Evolutionary conservation across 2,113 vertebrate genomes (phyloP), one percentile per base, ranked within the genome.

Genomic region (Heptranchias perlo): DNA sequence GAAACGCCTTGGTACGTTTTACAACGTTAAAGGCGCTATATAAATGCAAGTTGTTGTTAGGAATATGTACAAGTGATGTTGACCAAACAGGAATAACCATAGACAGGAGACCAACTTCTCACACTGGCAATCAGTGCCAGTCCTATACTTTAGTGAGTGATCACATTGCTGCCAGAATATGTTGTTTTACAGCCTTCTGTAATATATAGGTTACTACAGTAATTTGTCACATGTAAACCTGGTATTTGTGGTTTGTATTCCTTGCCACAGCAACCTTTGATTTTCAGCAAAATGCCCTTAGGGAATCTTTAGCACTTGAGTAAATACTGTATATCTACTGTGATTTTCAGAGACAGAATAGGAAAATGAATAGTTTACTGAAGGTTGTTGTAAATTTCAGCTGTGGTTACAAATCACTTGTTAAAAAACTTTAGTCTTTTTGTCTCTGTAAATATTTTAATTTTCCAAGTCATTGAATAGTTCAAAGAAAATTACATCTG

Each of bases 191-290:
- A 82, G 39, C 78, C 39, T 82, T 82, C 39, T 39, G 47, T 44
- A 16, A 1, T 14, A 1, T 39, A 14, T 92, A 92, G n/a, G n/a
- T 92, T 92, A 49, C 23, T 52, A 54, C 31, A 92, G 25, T 61
- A 92, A 92, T 92, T 92, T 58, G 87, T 92, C 54, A 92, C 4
- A n/a, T 91, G 54, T 61, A n/a, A 91, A 16, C 87, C 84, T 52
- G n/a, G 13, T 61, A n/a, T 39, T 61, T 92, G 87, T 92, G 31
- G 52, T n/a, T 92, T 61, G 31, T 58, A 58, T 58, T 61, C 14
- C 10, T 18, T 58, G 52, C 87, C 54, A 28, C 14, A 61, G 11
- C 28, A 92, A 92, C 87, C 13, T 35, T 16, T 61, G 16, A 92
- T 92, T 91, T 58, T 91, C 87, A n/a, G 52, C 16, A 16, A 61